Evolutionary conservation across 2,113 vertebrate species (phyloP).

Genomic region (Trogon melanurus): DNA sequence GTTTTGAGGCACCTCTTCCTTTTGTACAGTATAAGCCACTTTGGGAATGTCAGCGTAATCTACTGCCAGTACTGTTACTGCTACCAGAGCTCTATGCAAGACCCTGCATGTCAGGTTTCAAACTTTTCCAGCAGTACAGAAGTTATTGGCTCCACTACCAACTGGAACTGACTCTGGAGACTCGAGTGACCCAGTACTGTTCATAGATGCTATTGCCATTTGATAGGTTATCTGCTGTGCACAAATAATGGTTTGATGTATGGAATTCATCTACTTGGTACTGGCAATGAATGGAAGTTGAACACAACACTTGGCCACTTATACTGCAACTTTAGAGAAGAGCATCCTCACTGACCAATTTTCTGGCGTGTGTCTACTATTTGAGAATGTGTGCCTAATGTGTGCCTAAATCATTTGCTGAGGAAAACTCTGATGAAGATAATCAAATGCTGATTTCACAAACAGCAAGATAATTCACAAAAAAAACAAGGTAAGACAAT

Average conservation of each 20-base stretch:
- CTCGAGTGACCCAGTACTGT: not conserved
- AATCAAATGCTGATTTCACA: not conserved
- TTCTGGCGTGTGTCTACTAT: not conserved
- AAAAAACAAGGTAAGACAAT: too few species aligned
- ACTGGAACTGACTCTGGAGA: not conserved
- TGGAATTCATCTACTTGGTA: not conserved
- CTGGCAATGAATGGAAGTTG: not conserved
- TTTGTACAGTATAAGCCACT: not conserved
- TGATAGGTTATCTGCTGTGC: not conserved
- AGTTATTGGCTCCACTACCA: not conserved
- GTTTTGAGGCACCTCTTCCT: not conserved
- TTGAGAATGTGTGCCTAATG: not conserved
- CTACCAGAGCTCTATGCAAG: not conserved
- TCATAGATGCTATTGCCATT: not conserved
- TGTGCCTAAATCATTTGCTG: not conserved
- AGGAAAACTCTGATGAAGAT: not conserved
- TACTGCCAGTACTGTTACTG: not conserved
- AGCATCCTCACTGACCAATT: not conserved
- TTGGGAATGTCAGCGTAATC: not conserved
- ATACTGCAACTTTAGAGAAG: not conserved
- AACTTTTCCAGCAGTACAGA: not conserved
- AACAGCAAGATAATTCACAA: too few species aligned
- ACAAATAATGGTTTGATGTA: not conserved
- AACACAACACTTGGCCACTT: not conserved
- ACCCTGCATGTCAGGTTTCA: not conserved